A percentile compares a stretch with the other conserved stretches of the same genome.
Conservation (phyloP, 2,113 vertebrate species). For the Saiga tatarica region DNA sequence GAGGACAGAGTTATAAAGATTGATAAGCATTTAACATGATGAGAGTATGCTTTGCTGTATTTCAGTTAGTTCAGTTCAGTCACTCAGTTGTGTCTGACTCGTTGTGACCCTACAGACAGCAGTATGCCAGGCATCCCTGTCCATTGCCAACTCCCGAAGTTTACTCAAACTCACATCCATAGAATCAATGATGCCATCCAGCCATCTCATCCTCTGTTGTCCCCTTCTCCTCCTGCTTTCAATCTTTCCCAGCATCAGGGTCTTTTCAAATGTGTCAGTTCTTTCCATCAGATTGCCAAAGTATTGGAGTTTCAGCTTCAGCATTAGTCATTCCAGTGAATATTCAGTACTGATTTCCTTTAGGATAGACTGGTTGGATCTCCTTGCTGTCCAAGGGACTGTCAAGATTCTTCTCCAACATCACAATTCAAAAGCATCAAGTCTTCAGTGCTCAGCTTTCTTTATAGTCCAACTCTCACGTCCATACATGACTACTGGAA, state of each 20-base stretch:
- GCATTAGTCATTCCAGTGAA: not conserved
- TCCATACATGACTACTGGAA: not conserved
- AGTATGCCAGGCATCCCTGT: not conserved
- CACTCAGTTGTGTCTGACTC: rapidly evolving
- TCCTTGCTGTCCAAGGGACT: not conserved
- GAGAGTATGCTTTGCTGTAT: not conserved
- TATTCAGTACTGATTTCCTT: not conserved
- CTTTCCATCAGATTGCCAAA: not conserved
- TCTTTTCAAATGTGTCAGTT: not conserved
- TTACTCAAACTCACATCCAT: not conserved
- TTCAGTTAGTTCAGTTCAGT: not conserved
- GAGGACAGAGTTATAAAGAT: not conserved
- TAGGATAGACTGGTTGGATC: not conserved
- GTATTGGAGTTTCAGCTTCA: not conserved
- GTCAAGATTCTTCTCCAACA: not conserved
- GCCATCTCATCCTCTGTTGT: not conserved
- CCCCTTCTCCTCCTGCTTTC: not conserved
- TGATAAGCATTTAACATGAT: not conserved
- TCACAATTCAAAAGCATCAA: not conserved
- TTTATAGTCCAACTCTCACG: not conserved
- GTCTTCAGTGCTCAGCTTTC: not conserved
- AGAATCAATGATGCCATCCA: not conserved
- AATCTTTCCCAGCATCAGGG: not conserved
- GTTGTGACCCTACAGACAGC: not conserved
- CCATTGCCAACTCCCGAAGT: not conserved